Base-by-base conservation (phyloP, 2,888 invertebrate species). In the Oscheius sp. region DNA sequence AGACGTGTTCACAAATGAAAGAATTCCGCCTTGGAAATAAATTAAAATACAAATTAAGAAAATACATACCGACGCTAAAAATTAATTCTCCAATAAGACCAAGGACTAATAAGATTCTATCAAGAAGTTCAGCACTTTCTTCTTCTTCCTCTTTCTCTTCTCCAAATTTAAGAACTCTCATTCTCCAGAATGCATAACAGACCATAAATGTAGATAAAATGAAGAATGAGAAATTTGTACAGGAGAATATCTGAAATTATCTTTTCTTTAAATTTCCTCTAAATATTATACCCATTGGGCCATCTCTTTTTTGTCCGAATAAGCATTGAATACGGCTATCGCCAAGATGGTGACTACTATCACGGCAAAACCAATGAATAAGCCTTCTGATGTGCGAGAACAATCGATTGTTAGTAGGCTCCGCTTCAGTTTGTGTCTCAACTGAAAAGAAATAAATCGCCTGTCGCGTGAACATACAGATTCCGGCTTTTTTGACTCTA, bases 331-430 rank as follows among this genome's bases (percentile, higher is more conserved):
- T 5, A 80, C 64, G 6, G 73, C 71, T 15, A 80, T 75, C 0
- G 80, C 72, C 3, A 80, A 68, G 10, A 78, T 74, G 3, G 78
- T 75, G 4, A 72, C 65, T 45, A 80, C 76, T 3, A 80, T 70
- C 27, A 75, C 75, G 17, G 68, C 70, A 46, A 80, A 80, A 8
- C 73, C 69, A 63, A 64, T 72, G 25, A 80, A 80, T 0, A 80
- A 52, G 0, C 80, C 80, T 69, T 80, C 80, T 1, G 80, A 72
- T 4, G 77, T 80, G 70, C 80, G 39, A 1, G 80, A 80, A 39
- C 80, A 80, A 52, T 80, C 80, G n/a, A 80, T 78, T 34, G 74
- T 78, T 25, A 80, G 67, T 39, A 78, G 69, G 34, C 75, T 80
- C 15, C 78, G 53, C 58, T 78, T 31, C 63, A 61, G 27, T 15